phyloP scores from a whole-genome alignment of 2,888 invertebrate species.

The Glaucopsyche alexis region DNA sequence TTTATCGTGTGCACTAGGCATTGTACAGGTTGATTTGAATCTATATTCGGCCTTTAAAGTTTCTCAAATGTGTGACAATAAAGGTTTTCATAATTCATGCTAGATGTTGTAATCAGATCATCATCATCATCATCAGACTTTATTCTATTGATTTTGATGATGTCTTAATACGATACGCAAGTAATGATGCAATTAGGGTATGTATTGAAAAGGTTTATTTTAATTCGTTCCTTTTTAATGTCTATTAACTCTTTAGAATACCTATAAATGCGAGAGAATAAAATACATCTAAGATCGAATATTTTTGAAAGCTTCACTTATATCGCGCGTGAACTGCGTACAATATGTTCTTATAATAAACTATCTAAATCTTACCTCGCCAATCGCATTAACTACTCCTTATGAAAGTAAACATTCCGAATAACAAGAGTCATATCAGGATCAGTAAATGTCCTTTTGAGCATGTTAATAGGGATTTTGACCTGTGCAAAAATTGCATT shows the following conservation, averaged over 20 bases:
- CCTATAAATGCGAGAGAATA: no score
- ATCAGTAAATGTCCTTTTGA: not conserved
- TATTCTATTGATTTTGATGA: not conserved
- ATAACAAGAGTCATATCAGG: constrained; percentile 7
- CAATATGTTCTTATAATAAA: no score
- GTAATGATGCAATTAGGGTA: no score
- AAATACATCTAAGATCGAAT: not conserved
- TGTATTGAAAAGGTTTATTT: no score
- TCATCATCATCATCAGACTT: not conserved
- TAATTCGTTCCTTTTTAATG: no score
- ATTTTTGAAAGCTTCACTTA: not conserved
- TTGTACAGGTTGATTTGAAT: not conserved
- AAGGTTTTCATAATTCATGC: not conserved
- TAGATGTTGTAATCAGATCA: not conserved
- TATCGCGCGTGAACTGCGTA: not conserved
- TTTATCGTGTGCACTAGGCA: constrained; percentile 3
- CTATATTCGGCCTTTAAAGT: constrained; percentile 9
- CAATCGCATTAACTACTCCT: not conserved
- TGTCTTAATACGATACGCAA: not conserved
- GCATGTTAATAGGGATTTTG: constrained; percentile 24
- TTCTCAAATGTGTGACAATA: constrained; percentile 1
- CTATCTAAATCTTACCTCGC: not conserved
- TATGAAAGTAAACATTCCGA: constrained; percentile 3
- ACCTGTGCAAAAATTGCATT: constrained; percentile 19
- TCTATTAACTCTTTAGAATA: no score